Conservation (phyloP, 2,113 vertebrate genomes). For the Leucopsar rothschildi region DNA sequence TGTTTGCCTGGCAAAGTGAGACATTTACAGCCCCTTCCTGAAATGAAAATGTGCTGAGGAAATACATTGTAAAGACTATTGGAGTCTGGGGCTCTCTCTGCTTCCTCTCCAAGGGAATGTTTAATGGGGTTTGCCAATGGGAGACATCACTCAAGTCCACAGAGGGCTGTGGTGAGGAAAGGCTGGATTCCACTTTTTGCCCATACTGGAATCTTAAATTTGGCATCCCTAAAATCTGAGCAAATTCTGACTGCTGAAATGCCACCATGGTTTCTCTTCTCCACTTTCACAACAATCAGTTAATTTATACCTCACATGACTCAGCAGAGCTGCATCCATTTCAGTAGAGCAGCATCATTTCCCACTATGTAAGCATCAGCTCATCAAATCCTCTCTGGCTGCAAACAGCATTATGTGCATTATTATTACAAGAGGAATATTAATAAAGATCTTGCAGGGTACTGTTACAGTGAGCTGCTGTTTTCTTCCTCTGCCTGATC, state of each 20-base stretch:
- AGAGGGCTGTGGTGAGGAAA: background rate
- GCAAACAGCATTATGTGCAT: background rate
- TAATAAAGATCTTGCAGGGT: background rate
- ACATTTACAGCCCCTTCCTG: background rate
- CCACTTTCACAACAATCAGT: background rate
- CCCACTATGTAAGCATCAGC: background rate
- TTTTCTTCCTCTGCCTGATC: background rate
- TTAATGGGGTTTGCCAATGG: background rate
- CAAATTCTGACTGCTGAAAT: background rate
- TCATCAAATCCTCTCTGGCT: background rate
- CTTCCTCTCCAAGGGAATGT: background rate
- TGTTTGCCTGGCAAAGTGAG: background rate
- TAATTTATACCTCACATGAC: background rate
- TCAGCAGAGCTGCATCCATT: background rate
- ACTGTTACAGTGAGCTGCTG: background rate
- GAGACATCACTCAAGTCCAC: background rate
- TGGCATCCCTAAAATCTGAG: background rate
- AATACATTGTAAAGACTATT: accelerated
- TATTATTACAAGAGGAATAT: background rate
- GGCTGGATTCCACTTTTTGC: background rate
- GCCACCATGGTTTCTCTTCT: accelerated
- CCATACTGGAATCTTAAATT: background rate
- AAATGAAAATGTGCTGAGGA: background rate
- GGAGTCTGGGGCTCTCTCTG: background rate
- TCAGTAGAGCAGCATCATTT: background rate